phyloP scores from a whole-genome alignment of 2,888 invertebrate genomes.

The Chloroclysta siterata region DNA sequence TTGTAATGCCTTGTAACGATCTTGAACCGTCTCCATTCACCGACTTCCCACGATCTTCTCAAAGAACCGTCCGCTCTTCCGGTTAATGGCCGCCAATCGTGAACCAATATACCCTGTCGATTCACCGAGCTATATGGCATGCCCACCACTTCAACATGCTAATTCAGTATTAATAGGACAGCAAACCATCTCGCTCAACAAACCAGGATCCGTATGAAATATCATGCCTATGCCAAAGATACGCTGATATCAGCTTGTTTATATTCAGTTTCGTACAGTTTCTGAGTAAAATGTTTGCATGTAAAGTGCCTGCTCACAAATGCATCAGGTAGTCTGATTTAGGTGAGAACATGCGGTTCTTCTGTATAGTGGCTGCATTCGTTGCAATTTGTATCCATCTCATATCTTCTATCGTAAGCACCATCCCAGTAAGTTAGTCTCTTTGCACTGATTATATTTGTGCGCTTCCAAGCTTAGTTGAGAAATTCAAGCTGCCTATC shows the following conservation, averaged over 20 bases:
- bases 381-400: constrained; percentile 16
- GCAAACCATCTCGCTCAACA: not conserved
- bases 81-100: too few relatives aligned
- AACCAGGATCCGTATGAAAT: constrained; percentile 10
- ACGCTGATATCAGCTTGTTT: constrained; percentile 12
- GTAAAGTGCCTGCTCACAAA: constrained; percentile 11
- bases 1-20: too few relatives aligned
- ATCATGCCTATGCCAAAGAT: constrained; percentile 14
- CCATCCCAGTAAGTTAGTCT: too few relatives aligned
- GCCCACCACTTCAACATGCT: too few relatives aligned
- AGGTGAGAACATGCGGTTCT: constrained; percentile 6
- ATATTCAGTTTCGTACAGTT: constrained; percentile 8
- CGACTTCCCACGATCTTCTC: too few relatives aligned
- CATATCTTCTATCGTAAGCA: not conserved
- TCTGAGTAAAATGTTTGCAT: constrained; percentile 18
- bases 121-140: too few relatives aligned
- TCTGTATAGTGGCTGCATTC: constrained; percentile 7
- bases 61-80: too few relatives aligned
- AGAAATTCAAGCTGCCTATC: not conserved
- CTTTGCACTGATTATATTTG: not conserved
- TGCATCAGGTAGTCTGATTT: constrained; percentile 13
- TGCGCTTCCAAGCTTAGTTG: not conserved
- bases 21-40: too few relatives aligned
- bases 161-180: too few relatives aligned
- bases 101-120: too few relatives aligned